Evolutionary conservation across 2,797 vertebrate genomes (phyloP), one percentile per base, ranked within the genome.

Genomic region (Graptemys geographica): DNA sequence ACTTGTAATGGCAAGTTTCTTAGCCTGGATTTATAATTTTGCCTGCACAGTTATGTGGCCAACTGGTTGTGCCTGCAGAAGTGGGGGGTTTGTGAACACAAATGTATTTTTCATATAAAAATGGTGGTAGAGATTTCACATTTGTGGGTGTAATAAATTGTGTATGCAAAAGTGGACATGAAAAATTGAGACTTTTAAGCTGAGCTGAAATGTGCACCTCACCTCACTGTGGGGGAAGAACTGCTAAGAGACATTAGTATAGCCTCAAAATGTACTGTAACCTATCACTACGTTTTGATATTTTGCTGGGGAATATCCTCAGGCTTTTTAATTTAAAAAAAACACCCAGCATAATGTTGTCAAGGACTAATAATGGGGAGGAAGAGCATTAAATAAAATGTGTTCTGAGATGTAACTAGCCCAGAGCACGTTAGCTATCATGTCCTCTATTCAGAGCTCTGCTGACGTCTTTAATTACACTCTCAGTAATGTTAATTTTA

Each of bases 401-500:
- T 92, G 2, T 53, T 84, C 55, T 86, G 11, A 47, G 47, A 92
- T 79, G 47, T 56, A 90, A 10, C 59, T 56, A 87, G n/a, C 41
- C 49, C 4, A n/a, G n/a, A 53, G 78, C 72, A 72, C 3, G 23
- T 78, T 91, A 96, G 90, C 87, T 27, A 83, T 74, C 69, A 96
- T 93, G 88, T 47, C 88, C 53, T 55, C n/a, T 87, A 79, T 92
- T 93, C 95, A 91, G 92, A 89, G 89, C 86, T 94, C 72, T 83
- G 82, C 89, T 96, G 93, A 88, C 19, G 74, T 95, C 80, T 95
- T 94, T 94, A 97, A 96, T 95, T 96, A 88, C 89, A 88, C 87
- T 65, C 95, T 96, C 92, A 95, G 49, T 96, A 96, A 96, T 95
- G 90, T 33, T 96, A 96, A 97, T 96, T 97, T 95, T 94, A 96